These are phyloP conservation scores for Pica pica DNA, from an alignment of 2,113 vertebrate species.

Conservation along the genomic window DNA sequence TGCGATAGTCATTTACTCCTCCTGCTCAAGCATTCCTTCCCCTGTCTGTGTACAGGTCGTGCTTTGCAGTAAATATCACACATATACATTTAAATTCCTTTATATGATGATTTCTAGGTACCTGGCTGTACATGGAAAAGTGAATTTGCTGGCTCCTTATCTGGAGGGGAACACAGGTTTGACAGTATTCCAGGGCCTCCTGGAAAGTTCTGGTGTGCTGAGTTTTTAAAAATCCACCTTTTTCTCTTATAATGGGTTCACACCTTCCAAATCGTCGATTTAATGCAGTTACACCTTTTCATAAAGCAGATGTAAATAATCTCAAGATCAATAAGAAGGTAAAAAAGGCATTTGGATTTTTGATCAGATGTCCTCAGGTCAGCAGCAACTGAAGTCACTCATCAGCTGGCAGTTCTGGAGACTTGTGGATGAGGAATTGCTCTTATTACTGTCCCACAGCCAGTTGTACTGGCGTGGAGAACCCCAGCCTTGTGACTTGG, in stretches of 20 bases:
- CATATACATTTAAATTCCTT: slow-evolving; percentile 29
- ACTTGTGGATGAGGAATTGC: not conserved
- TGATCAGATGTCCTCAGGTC: not conserved
- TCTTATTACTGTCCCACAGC: not conserved
- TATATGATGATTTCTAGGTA: not conserved
- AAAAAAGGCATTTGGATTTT: not conserved
- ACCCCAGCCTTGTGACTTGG: not conserved
- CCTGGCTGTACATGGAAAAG: not conserved
- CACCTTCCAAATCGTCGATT: not conserved
- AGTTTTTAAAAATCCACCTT: not conserved
- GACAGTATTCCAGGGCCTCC: not conserved
- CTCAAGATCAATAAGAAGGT: not conserved
- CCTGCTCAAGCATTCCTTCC: slow-evolving; percentile 6
- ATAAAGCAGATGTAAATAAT: not conserved
- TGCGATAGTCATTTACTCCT: slow-evolving; percentile 47
- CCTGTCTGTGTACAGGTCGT: not conserved
- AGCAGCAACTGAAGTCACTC: not conserved
- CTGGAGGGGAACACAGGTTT: not conserved
- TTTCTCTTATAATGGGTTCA: not conserved
- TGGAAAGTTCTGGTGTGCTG: not conserved
- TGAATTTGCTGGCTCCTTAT: not conserved
- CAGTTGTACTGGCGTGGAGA: not conserved
- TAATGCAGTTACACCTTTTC: not conserved
- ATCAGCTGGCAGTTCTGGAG: not conserved
- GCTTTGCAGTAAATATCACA: slow-evolving; percentile 27